Percentiles rank a stretch among this genome's conserved stretches.
Conservation (phyloP, 2,797 vertebrate genomes). For the Scarus forsteni region DNA sequence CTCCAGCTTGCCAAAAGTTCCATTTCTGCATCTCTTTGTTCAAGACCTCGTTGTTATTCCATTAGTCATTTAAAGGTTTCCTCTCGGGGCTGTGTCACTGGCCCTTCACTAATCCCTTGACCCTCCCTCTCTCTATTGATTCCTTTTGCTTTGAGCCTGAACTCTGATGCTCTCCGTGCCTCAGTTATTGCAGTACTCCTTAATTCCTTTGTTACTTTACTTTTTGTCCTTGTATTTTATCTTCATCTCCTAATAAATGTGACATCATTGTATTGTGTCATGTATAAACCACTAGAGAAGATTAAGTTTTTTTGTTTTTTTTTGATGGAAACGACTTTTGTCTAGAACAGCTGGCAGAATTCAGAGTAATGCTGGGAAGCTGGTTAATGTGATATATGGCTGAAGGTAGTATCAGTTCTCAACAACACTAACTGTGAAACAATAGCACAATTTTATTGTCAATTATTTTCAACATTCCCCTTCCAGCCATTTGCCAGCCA, state of each 20-base stretch:
- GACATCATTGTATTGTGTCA: constrained; percentile 16
- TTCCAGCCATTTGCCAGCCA: too few relatives aligned
- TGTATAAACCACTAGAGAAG: constrained; percentile 18
- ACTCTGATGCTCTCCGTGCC: constrained; percentile 27
- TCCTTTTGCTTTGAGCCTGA: constrained; percentile 34
- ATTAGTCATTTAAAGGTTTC: constrained; percentile 59
- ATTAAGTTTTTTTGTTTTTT: constrained; percentile 28
- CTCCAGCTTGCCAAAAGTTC: constrained; percentile 1
- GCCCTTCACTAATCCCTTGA: constrained; percentile 58
- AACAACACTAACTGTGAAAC: too few relatives aligned
- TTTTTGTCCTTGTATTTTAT: not conserved
- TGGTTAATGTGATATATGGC: too few relatives aligned
- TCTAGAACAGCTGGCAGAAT: not conserved
- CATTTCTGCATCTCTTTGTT: constrained; percentile 7
- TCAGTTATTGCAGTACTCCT: constrained; percentile 1
- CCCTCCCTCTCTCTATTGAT: constrained; percentile 55
- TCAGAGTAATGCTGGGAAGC: too few relatives aligned
- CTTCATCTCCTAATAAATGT: constrained; percentile 2
- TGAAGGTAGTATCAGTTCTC: too few relatives aligned
- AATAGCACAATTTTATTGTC: too few relatives aligned
- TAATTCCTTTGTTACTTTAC: not conserved
- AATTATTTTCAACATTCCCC: too few relatives aligned
- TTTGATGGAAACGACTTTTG: not conserved
- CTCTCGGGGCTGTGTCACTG: constrained; percentile 42
- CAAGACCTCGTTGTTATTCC: constrained; percentile 15